Percentiles rank a stretch among this genome's conserved stretches.
phyloP scores from a whole-genome alignment of 30 jellyfish, hydroid and myxozoan species.

The Rhopilema esculentum region DNA sequence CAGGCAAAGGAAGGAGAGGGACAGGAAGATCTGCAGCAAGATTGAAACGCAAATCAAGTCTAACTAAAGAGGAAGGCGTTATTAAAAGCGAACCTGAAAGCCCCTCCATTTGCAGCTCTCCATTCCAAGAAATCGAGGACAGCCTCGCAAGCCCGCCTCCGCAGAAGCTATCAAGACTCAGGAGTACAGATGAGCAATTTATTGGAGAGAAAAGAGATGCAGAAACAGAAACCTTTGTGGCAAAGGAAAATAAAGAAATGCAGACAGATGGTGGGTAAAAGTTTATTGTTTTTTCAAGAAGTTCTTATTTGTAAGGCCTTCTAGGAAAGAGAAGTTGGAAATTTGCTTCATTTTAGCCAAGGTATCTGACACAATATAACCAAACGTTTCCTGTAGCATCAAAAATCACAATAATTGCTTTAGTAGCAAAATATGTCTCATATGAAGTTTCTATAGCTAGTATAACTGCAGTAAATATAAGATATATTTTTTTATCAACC shows the following conservation, averaged over 20 bases:
- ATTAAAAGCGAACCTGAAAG: constrained; percentile 49
- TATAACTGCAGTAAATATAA: too few relatives aligned
- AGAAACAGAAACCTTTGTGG: neutral
- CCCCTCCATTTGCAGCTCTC: constrained; percentile 22
- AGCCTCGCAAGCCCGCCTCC: constrained; percentile 31
- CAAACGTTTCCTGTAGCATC: too few relatives aligned
- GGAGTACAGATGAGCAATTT: neutral
- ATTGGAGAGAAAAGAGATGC: neutral
- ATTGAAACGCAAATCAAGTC: constrained; percentile 35
- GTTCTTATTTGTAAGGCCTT: too few relatives aligned
- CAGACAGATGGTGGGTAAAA: constrained; percentile 63
- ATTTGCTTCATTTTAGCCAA: too few relatives aligned
- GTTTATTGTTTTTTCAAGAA: neutral
- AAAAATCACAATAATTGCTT: too few relatives aligned
- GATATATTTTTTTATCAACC: too few relatives aligned
- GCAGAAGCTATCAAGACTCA: constrained; percentile 27
- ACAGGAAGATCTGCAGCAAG: constrained; percentile 18
- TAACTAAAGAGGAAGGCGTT: constrained; percentile 33
- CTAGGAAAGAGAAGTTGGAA: too few relatives aligned
- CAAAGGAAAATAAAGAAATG: constrained; percentile 17
- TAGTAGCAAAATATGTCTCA: too few relatives aligned
- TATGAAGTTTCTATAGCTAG: too few relatives aligned
- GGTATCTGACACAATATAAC: too few relatives aligned
- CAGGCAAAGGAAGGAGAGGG: constrained; percentile 39
- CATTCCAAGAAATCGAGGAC: neutral